These are phyloP conservation scores for Lochmaea crataegi DNA, from an alignment of 2,888 invertebrate genomes.

Conservation along the genomic window DNA sequence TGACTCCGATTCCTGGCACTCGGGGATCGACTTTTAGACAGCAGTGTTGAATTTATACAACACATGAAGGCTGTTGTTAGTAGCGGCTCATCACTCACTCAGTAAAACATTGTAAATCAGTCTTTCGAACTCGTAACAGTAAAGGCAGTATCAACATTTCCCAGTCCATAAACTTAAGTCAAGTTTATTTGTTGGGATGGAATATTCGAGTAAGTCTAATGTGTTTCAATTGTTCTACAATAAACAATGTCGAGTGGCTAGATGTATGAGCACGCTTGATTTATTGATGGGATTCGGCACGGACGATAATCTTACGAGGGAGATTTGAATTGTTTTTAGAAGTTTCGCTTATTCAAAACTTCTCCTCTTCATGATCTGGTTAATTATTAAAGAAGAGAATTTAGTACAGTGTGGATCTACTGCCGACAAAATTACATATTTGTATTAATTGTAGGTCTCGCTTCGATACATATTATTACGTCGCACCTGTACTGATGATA, in stretches of 20 bases:
- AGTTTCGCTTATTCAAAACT: neutral
- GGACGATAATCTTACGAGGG: neutral
- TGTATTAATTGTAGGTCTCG: no score
- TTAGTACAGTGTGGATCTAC: no score
- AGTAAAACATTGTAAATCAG: conserved; percentile 63
- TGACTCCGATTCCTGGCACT: conserved; percentile 43
- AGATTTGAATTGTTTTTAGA: neutral
- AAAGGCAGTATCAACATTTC: conserved; percentile 58
- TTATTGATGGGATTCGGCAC: conserved; percentile 28
- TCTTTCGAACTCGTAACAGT: conserved; percentile 47
- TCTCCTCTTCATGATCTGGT: no score
- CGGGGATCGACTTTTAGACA: conserved; percentile 43
- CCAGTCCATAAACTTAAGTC: conserved; percentile 63
- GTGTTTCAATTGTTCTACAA: conserved; percentile 62
- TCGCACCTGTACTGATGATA: no score
- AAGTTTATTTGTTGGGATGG: conserved; percentile 62
- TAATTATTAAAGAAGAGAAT: no score
- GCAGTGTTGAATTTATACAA: conserved; percentile 61
- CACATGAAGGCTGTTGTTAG: conserved; percentile 65
- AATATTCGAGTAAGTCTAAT: conserved; percentile 61
- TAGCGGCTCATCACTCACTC: conserved; percentile 64
- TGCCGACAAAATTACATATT: no score
- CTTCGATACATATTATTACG: no score
- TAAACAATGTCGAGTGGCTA: conserved; percentile 59
- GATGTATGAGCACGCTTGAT: conserved; percentile 44